phyloP scores from a whole-genome alignment of 2,888 invertebrate species.

The Nemurella pictetii region DNA sequence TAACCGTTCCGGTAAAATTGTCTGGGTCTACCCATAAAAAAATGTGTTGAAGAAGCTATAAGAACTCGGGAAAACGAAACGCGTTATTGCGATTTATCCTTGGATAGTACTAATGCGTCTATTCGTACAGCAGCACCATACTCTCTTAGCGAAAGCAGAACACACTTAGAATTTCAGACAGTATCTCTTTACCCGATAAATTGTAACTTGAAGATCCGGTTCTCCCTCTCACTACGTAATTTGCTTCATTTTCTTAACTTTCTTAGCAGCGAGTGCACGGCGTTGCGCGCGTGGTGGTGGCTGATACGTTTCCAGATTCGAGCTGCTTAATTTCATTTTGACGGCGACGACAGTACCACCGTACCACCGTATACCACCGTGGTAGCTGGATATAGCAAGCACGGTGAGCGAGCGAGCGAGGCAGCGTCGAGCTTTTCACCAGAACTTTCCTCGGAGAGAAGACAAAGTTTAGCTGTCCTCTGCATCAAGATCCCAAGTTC shows the following conservation, averaged over 20 bases:
- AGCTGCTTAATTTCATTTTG: conserved; percentile 7
- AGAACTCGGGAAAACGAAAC: not conserved
- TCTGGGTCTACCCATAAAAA: not conserved
- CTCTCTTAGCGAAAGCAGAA: not conserved
- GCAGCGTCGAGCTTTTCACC: not conserved
- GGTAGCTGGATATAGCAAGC: not conserved
- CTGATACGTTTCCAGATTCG: not conserved
- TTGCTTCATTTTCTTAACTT: not conserved
- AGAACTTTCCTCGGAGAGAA: conserved; percentile 5
- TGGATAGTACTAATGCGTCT: no score
- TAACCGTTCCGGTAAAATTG: not conserved
- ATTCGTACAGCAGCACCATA: not conserved
- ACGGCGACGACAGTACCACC: conserved; percentile 1
- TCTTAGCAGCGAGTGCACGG: no score
- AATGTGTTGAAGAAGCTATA: no score
- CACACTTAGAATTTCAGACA: not conserved
- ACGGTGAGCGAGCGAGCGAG: no score
- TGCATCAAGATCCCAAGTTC: not conserved
- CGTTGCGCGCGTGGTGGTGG: not conserved
- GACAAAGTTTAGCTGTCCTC: not conserved
- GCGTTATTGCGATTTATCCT: not conserved
- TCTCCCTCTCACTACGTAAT: not conserved
- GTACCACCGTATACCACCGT: not conserved
- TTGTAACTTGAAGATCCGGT: not conserved
- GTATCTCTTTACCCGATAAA: not conserved